phyloP scores from a whole-genome alignment of 1,140 invertebrate genomes.

The Leguminivora glycinivorella region DNA sequence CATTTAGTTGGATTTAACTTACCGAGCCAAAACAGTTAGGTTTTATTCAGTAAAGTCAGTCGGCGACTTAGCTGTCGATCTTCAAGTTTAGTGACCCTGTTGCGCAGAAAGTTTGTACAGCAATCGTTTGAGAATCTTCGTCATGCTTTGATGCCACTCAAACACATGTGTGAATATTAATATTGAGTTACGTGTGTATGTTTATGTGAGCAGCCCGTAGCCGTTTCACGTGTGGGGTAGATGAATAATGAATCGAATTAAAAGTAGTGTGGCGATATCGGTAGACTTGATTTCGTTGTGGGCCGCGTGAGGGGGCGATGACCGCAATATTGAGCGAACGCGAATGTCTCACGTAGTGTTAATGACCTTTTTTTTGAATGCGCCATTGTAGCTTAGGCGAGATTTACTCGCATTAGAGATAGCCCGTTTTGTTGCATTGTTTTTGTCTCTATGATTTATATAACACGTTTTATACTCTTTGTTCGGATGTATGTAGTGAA shows the following conservation, averaged over 20 bases:
- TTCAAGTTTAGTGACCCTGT: conserved; percentile 54
- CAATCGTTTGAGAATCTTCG: conserved; percentile 22
- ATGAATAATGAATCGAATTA: conserved; percentile 31
- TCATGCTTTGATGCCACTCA: conserved; percentile 23
- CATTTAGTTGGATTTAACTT: conserved; percentile 14
- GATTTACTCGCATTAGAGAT: conserved; percentile 1
- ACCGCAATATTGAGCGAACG: conserved; percentile 75
- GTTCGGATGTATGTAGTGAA: not conserved
- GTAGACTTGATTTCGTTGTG: conserved; percentile 50
- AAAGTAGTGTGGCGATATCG: conserved; percentile 52
- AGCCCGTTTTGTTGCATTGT: not conserved
- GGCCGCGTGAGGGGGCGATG: conserved; percentile 66
- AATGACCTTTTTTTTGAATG: conserved; percentile 76
- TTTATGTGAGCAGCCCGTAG: conserved; percentile 11
- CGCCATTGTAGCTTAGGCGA: conserved; percentile 52
- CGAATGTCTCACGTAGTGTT: conserved; percentile 77
- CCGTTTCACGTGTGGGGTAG: not conserved
- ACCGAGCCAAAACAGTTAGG: conserved; percentile 14
- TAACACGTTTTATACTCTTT: not conserved
- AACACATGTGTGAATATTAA: conserved; percentile 26
- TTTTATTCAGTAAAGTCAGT: conserved; percentile 19
- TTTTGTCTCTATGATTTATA: not conserved
- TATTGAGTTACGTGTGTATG: conserved; percentile 21
- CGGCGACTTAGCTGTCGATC: conserved; percentile 21
- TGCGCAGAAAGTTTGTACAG: conserved; percentile 44